phyloP scores from a whole-genome alignment of 2,113 vertebrate species.

The Siniperca knerii region DNA sequence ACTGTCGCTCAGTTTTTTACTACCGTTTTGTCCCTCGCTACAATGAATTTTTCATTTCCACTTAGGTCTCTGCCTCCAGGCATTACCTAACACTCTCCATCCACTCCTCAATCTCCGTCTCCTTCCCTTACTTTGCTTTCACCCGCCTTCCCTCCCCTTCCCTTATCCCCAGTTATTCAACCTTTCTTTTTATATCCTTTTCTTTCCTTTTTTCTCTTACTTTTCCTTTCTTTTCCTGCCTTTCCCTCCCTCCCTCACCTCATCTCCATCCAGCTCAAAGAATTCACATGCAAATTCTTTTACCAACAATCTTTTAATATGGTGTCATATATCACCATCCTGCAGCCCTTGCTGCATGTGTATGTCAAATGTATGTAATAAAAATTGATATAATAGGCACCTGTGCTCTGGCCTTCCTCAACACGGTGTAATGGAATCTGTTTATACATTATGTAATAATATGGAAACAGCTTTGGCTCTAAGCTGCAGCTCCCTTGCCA shows the following conservation, averaged over 20 bases:
- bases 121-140: conserved; percentile 9
- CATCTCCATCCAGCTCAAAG: neutral
- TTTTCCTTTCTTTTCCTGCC: conserved; percentile 21
- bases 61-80: conserved; percentile 49
- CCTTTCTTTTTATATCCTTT: neutral
- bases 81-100: conserved; percentile 47
- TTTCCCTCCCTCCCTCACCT: conserved; percentile 51
- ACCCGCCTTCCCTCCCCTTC: neutral
- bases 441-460: conserved; percentile 65
- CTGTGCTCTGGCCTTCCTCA: conserved; percentile 39
- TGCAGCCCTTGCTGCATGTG: conserved; percentile 17
- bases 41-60: conserved; percentile 72
- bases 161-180: neutral
- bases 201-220: neutral
- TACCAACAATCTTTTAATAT: conserved; percentile 26
- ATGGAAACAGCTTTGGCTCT: conserved; percentile 57
- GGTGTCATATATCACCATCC: conserved; percentile 27
- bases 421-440: conserved; percentile 56
- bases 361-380: conserved; percentile 51
- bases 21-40: neutral
- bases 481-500: conserved; percentile 50
- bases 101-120: conserved; percentile 20
- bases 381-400: conserved; percentile 55
- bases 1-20: neutral
- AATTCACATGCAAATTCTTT: conserved; percentile 38